Conservation (phyloP, 2,797 vertebrate species). For the Anabas testudineus region DNA sequence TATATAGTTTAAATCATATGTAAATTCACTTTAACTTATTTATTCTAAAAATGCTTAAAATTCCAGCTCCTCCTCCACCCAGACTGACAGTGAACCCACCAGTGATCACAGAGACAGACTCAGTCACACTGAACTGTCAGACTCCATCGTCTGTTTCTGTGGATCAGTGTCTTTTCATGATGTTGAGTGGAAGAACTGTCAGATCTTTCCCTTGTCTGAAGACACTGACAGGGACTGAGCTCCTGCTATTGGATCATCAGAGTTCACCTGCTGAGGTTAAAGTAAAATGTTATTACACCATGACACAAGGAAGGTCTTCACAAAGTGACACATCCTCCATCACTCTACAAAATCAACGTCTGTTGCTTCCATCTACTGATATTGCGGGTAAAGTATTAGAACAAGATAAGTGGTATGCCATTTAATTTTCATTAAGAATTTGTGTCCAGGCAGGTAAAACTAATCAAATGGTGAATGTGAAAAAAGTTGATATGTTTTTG, state of each 20-base stretch:
- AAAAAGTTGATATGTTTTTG: no score
- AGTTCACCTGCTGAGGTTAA: conserved; percentile 27
- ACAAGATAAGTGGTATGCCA: no score
- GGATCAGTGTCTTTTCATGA: conserved; percentile 42
- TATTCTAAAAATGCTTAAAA: no score
- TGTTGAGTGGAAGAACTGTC: rapidly evolving
- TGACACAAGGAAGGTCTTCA: conserved; percentile 9
- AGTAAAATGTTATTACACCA: conserved; percentile 34
- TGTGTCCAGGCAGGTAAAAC: no score
- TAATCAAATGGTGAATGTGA: no score
- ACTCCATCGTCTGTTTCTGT: background rate
- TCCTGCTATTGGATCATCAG: background rate
- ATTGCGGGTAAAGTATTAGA: no score
- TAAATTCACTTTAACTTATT: no score
- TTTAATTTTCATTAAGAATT: no score
- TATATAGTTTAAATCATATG: no score
- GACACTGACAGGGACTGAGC: conserved; percentile 33
- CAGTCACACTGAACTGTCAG: conserved; percentile 45
- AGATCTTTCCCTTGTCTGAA: conserved; percentile 1
- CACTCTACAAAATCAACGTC: conserved; percentile 30
- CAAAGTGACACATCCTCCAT: conserved; percentile 11
- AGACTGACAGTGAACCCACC: conserved; percentile 13
- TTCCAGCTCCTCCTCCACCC: no score
- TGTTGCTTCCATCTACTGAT: no score
- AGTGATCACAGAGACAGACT: conserved; percentile 34